Evolutionary conservation across 2,113 vertebrate genomes (phyloP), one percentile per base, ranked within the genome.

Genomic region (Catharus minimus): DNA sequence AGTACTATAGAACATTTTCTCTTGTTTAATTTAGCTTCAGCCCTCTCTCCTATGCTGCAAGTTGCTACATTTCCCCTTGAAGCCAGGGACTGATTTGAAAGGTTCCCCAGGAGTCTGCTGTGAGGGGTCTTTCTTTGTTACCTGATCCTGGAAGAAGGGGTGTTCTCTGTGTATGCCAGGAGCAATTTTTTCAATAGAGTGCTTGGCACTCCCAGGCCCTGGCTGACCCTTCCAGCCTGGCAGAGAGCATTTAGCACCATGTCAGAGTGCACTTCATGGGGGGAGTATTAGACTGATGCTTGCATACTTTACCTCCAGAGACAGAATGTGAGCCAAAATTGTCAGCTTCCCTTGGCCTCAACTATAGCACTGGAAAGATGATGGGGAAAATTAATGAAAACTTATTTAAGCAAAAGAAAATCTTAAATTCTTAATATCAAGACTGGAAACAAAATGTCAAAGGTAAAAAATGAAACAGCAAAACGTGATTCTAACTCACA

Each of bases 81-180:
- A 86, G 41, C 62, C 53, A 61, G 15, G 32, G 57, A 75, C 33
- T 28, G 15, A 46, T 57, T 84, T 94, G 77, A 90, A 93, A 95
- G 46, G 52, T 89, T 86, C 77, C 91, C 89, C 0, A 8, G 58
- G 66, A 82, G 36, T 92, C 58, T 94, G 33, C 57, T 72, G 28
- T 53, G 62, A 92, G 81, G 73, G 69, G 80, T 90, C 49, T 90
- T 4, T 86, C 84, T 94, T 95, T 95, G 86, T 94, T 81, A 95
- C 91, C 91, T 95, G 91, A 58, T 92, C 49, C 66, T 89, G 84
- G 91, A 72, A 72, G 83, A 75, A 90, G 84, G 74, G 50, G 12
- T 82, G 61, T 78, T 92, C 83, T 86, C 74, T 92, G 52, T 81
- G 83, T 41, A 77, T 96, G 91, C 89, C 95, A 95, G 84, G 69